phyloP scores from a whole-genome alignment of 2,888 invertebrate species.

The Hyalella azteca region DNA sequence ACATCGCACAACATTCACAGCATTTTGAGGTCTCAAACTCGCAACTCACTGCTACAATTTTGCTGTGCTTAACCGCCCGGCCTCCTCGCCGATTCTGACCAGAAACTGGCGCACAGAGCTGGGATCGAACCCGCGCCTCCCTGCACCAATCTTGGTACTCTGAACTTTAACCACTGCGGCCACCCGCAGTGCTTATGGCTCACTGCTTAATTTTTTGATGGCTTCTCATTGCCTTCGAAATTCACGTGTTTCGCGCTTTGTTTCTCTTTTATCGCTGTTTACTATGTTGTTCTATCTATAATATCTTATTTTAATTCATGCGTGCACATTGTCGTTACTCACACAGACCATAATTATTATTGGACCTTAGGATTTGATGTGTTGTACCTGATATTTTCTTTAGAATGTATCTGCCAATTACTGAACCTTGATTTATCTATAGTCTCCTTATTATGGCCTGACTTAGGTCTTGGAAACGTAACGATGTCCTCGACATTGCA shows the following conservation, averaged over 20 bases:
- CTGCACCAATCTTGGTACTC: no score
- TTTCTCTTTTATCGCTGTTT: slow-evolving; percentile 5
- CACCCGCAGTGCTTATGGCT: no score
- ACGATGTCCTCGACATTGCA: background rate
- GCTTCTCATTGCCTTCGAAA: slow-evolving; percentile 14
- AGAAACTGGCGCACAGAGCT: no score
- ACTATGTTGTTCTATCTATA: slow-evolving; percentile 4
- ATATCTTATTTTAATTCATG: slow-evolving; percentile 11
- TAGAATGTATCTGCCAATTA: slow-evolving; percentile 7
- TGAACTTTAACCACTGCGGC: no score
- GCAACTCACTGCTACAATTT: no score
- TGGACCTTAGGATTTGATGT: slow-evolving; percentile 1
- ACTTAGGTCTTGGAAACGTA: background rate
- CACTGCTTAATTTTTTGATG: slow-evolving; percentile 15
- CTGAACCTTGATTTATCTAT: slow-evolving; percentile 6
- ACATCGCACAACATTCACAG: no score
- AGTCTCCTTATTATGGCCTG: background rate
- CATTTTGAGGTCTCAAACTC: no score
- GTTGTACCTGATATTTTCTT: background rate
- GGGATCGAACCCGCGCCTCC: no score
- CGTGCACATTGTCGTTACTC: slow-evolving; percentile 12
- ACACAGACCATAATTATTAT: background rate
- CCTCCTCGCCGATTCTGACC: no score
- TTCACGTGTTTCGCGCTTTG: background rate
- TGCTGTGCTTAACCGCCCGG: no score